Conservation (phyloP, 2,888 invertebrate genomes). For the Conistra vaccinii region DNA sequence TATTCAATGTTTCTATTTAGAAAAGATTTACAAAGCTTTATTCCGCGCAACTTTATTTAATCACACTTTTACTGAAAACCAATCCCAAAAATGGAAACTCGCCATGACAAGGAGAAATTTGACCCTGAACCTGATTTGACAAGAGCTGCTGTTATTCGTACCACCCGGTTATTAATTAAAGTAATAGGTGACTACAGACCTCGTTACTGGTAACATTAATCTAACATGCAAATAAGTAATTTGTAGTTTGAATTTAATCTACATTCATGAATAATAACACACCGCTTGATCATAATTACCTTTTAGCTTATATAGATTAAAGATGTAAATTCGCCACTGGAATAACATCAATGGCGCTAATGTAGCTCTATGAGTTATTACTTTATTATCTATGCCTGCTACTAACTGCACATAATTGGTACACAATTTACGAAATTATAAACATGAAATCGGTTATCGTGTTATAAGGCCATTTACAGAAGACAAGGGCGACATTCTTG, state of each 20-base stretch:
- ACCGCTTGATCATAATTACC: conserved; percentile 64
- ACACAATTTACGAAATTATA: conserved; percentile 29
- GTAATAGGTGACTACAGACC: conserved; percentile 59
- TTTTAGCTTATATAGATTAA: conserved; percentile 65
- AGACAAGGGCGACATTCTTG: conserved; percentile 44
- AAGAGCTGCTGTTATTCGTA: conserved; percentile 24
- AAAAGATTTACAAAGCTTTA: conserved; percentile 36
- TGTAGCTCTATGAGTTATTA: conserved; percentile 57
- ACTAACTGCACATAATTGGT: conserved; percentile 38
- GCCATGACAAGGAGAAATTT: conserved; percentile 18
- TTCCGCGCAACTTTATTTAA: conserved; percentile 19
- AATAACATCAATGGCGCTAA: conserved; percentile 59
- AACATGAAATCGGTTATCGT: conserved; percentile 33
- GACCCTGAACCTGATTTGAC: conserved; percentile 22
- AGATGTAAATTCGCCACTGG: conserved; percentile 63
- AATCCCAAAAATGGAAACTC: conserved; percentile 12
- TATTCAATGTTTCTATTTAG: conserved; percentile 31
- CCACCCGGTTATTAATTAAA: conserved; percentile 54
- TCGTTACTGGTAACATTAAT: conserved; percentile 65
- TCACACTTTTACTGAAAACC: conserved; percentile 4
- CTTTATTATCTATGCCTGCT: conserved; percentile 57
- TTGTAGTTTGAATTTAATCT: conserved; percentile 70
- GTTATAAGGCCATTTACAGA: conserved; percentile 25
- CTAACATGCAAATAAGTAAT: conserved; percentile 69
- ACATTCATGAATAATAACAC: conserved; percentile 70